Evolutionary conservation across 53 echinoderm and acorn worm species (phyloP), one percentile per base, ranked within the genome.

Genomic region (Patiria pectinifera): DNA sequence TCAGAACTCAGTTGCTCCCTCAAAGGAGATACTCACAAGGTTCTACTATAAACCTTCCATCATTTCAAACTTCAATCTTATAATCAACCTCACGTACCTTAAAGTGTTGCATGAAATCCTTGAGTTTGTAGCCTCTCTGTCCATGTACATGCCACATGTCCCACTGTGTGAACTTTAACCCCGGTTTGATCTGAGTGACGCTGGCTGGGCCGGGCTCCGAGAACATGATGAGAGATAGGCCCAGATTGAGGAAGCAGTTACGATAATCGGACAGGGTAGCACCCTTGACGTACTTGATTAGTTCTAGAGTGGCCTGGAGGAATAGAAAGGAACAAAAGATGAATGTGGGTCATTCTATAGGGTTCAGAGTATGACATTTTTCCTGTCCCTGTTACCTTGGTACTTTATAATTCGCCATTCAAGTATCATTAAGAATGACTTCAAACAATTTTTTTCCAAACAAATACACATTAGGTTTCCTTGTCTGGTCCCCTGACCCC

Each of bases 201-300:
- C 26, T 85, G 13, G 96, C 89, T n/a, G 85, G 88, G 35, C 96
- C 99, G 4, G 99, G 99, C 87, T 99, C 99, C 1, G 97, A 97
- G 84, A 97, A 94, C 93, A 95, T 92, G 45, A 97, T 78, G 16
- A 93, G 48, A 2, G 99, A 93, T 16, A 96, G 83, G 23, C 95
- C 97, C 10, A 97, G 93, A 44, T 99, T 97, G 15, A 97, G 89
- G 94, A 97, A 99, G 21, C 97, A 97, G 83, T 99, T 99, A 63
- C 95, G 85, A 86, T 95, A 96, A 45, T 96, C 94, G 59, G 91
- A 96, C 14, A 99, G 63, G 6, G 89, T 76, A 0, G 92, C 45
- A 69, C 89, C 94, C 83, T 95, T 85, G 26, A 99, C 84, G 87
- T 97, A 95, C 60, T 97, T 95, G 61, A 99, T 86, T 92, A 99